phyloP scores from a whole-genome alignment of 2,888 invertebrate genomes.

The Caenorhabditis afra region DNA sequence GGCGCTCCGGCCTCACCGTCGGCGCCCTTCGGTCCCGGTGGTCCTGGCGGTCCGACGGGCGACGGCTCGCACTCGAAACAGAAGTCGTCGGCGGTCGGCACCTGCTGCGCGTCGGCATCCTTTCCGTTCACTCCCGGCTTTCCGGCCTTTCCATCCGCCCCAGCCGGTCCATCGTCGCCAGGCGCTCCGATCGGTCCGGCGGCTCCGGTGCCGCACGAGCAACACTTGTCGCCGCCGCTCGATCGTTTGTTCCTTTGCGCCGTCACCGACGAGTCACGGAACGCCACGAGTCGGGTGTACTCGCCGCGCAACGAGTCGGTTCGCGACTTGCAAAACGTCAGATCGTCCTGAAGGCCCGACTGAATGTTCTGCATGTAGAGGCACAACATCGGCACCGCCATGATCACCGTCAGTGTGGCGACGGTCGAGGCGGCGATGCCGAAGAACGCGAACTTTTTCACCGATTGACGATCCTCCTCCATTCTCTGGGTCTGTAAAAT shows the following conservation, averaged over 20 bases:
- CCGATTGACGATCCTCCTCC: slow-evolving; percentile 69
- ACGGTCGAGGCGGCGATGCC: slow-evolving; percentile 74
- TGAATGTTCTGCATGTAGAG: slow-evolving; percentile 80
- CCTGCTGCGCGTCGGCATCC: slow-evolving; percentile 44
- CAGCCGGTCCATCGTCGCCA: slow-evolving; percentile 60
- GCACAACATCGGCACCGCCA: slow-evolving; percentile 78
- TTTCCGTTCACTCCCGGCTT: slow-evolving; percentile 62
- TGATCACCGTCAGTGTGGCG: slow-evolving; percentile 77
- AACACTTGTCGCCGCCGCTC: slow-evolving; percentile 56
- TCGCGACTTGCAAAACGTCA: slow-evolving; percentile 77
- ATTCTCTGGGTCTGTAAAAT: slow-evolving; percentile 53
- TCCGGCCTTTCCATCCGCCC: slow-evolving; percentile 61
- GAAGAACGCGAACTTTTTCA: slow-evolving; percentile 76
- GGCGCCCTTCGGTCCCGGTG: slow-evolving; percentile 61
- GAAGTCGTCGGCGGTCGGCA: slow-evolving; percentile 64
- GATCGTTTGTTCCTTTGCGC: slow-evolving; percentile 54
- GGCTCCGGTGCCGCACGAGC: slow-evolving; percentile 69
- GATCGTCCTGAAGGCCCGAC: slow-evolving; percentile 75
- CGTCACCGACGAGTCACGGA: slow-evolving; percentile 52
- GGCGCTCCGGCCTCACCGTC: slow-evolving; percentile 58
- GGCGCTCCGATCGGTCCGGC: slow-evolving; percentile 66
- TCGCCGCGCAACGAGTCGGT: slow-evolving; percentile 75
- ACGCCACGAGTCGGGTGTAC: slow-evolving; percentile 64
- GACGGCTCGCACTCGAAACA: slow-evolving; percentile 66
- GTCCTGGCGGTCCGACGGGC: slow-evolving; percentile 62